These are phyloP conservation scores for Charaxes varanes DNA, from an alignment of 1,140 invertebrate species.

Conservation along the genomic window DNA sequence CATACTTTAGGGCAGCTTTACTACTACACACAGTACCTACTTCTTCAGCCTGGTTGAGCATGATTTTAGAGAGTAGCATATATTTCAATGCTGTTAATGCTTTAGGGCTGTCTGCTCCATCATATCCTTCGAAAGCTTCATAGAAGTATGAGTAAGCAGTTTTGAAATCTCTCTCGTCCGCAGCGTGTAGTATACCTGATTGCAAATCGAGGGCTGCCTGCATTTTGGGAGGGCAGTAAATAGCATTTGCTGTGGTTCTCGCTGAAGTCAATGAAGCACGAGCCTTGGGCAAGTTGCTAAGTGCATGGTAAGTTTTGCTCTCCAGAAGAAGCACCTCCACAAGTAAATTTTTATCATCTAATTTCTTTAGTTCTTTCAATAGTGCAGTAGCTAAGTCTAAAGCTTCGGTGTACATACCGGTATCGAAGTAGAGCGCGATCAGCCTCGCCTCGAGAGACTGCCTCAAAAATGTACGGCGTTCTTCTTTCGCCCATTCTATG, in stretches of 20 bases:
- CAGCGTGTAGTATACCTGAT: constrained; percentile 98
- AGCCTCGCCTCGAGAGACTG: constrained; percentile 96
- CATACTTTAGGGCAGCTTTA: constrained; percentile 97
- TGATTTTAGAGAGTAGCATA: constrained; percentile 99
- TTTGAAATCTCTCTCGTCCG: constrained; percentile 99
- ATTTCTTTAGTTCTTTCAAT: constrained; percentile 96
- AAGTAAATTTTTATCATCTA: constrained; percentile 98
- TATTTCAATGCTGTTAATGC: constrained; percentile 97
- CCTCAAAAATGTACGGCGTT: constrained; percentile 96
- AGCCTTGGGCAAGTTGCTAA: constrained; percentile 97
- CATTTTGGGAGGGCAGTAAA: constrained; percentile 99
- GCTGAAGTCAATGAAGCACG: constrained; percentile 97
- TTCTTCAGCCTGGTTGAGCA: constrained; percentile 97
- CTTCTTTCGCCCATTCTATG: constrained; percentile 99
- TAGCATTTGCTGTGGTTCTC: constrained; percentile 98
- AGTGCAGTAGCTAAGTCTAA: constrained; percentile 88
- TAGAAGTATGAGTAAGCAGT: constrained; percentile 99
- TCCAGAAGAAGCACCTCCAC: constrained; percentile 98
- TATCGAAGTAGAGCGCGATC: constrained; percentile 96
- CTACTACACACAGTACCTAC: constrained; percentile 96
- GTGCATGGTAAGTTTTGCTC: constrained; percentile 98
- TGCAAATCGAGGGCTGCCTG: constrained; percentile 97
- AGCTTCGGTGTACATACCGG: constrained; percentile 91
- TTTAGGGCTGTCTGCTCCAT: constrained; percentile 94
- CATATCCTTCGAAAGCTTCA: constrained; percentile 99